Evolutionary conservation across 1,140 invertebrate species (phyloP).

Genomic region (Caenorhabditis briggsae): DNA sequence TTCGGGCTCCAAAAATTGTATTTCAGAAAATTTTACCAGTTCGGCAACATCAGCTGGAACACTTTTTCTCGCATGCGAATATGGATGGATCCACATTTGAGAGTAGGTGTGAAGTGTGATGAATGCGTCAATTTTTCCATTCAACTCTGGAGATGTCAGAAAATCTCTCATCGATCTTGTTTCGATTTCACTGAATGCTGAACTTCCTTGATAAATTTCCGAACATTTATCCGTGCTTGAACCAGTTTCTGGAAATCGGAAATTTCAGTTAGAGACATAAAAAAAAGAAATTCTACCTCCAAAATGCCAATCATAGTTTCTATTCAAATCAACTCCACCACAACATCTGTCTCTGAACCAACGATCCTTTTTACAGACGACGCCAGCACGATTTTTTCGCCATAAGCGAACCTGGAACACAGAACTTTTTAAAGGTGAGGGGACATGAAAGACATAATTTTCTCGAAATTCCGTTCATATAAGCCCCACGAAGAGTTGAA

Average conservation of each 20-base stretch:
- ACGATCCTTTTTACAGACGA: slow-evolving; percentile 76
- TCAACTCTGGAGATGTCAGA: slow-evolving; percentile 73
- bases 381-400: slow-evolving; percentile 74
- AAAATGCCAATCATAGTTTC: slow-evolving; percentile 78
- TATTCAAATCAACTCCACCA: slow-evolving; percentile 75
- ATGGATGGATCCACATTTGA: slow-evolving; percentile 78
- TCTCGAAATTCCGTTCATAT: no score
- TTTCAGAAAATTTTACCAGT: slow-evolving; percentile 66
- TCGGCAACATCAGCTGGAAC: slow-evolving; percentile 76
- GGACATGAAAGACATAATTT: no score
- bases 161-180: slow-evolving; percentile 75
- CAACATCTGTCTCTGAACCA: slow-evolving; percentile 77
- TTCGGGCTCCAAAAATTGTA: neutral
- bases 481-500: no score
- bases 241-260: slow-evolving; percentile 70
- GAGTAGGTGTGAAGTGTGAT: slow-evolving; percentile 77
- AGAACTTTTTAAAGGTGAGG: neutral
- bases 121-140: slow-evolving; percentile 77
- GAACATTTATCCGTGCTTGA: slow-evolving; percentile 75
- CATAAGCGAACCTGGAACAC: slow-evolving; percentile 72
- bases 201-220: slow-evolving; percentile 75
- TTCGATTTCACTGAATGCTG: slow-evolving; percentile 66
- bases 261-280: neutral
- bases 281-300: slow-evolving; percentile 67
- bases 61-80: slow-evolving; percentile 72